Evolutionary conservation across 1,140 invertebrate genomes (phyloP), one percentile per base, ranked within the genome.

Genomic region (Brachystomella parvula): DNA sequence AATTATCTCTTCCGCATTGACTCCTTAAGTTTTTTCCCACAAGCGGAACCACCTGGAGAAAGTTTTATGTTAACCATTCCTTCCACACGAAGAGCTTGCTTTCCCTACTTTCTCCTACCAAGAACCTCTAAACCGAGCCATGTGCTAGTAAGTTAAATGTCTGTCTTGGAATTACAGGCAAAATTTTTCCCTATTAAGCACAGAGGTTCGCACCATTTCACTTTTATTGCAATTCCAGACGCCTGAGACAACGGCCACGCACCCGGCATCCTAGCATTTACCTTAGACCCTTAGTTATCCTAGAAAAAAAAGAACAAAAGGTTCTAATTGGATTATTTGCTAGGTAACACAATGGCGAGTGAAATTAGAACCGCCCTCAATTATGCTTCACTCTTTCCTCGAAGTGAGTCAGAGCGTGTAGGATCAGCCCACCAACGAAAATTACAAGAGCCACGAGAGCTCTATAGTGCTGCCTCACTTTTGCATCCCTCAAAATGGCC

Each of bases 401-500:
- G 28, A 49, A 30, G 17, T 29, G 17, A 47, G 28, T 0, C 6
- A 12, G 17, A 33, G 44, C 2, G 39, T n/a, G n/a, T 9, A 12
- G 39, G 39, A 9, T 53, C 49, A 24, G 49, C 35, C 35, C 35
- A 19, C 35, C 6, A 39, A 39, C 35, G 35, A 9, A 83, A 84
- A 75, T 75, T 86, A 62, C 83, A 80, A 75, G 85, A 87, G 74
- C 84, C 85, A 2, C 79, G 83, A 71, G 85, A 87, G 74, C 77
- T 87, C 32, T 87, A 69, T 30, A 66, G 64, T 33, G 69, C 72
- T 59, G 67, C 21, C 65, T 87, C 86, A 73, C 82, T 86, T 33
- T 86, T 87, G 72, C 88, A 90, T 80, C 82, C 84, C 71, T 84
- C 89, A 47, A 80, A 89, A 77, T 92, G 91, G 91, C 92, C 91